Base-by-base conservation (phyloP, 2,113 vertebrate genomes). In the Tricholaema leucomelas region DNA sequence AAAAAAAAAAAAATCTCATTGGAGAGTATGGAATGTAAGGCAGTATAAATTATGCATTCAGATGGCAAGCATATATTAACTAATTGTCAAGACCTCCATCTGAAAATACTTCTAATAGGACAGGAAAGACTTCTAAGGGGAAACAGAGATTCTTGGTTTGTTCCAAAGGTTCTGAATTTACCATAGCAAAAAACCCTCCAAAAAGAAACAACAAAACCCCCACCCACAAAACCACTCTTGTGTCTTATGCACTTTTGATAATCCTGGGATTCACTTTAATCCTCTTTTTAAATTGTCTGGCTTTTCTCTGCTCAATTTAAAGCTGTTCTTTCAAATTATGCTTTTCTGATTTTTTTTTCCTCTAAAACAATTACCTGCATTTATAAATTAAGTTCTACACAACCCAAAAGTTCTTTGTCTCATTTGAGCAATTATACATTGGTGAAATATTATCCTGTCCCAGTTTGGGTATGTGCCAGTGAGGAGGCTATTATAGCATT, bases 221-320 rank as follows among this genome's bases (percentile, higher is more conserved):
- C 50, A 46, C 23, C 19, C 25, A 18, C 44, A 67, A 75, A 70
- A 13, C 5, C 46, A 42, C 31, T 38, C 48, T 60, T 1, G 0
- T 73, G 61, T 91, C 33, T 65, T 84, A 69, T 65, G 74, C 31
- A 81, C 74, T 6, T 44, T 44, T 81, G 66, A 85, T 96, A 95
- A 96, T 95, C 92, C 81, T 0, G 0, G 77, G 90, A 91, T 88
- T 95, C 77, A 76, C 58, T 81, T 87, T 95, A 95, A 95, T 95
- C 93, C 84, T 88, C 83, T 88, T 88, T 74, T 90, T 90, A 91
- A 73, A 44, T 88, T 78, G 69, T 77, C 69, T 90, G 61, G 61
- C 76, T 90, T 92, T 52, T 92, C 35, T 88, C 72, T 85, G 56
- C 60, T 92, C 61, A 81, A 30, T 83, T 90, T 69, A 82, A 94